phyloP scores from a whole-genome alignment of 2,113 vertebrate species.

The human region GRCh38 chr13:93670501-93671000 shows the following conservation, averaged over 20 bases:
- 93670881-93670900: not conserved
- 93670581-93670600: not conserved
- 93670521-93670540: not conserved
- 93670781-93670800: not conserved
- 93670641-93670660: constrained; percentile 15
- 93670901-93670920: not conserved
- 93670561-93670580: not conserved
- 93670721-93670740: not conserved
- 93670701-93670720: not conserved
- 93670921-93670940: not conserved
- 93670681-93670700: not conserved
- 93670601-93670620: not conserved
- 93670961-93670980: not conserved
- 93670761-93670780: not conserved
- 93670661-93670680: not conserved
- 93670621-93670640: not conserved
- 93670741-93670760: not conserved
- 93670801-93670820: not conserved
- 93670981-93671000: not conserved
- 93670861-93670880: not conserved
- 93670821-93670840: not conserved
- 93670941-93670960: not conserved
- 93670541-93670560: not conserved
- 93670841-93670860: not conserved
- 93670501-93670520: not conserved